Base-by-base conservation (phyloP, 2,888 invertebrate genomes). In the Drosophila kuntzei region DNA sequence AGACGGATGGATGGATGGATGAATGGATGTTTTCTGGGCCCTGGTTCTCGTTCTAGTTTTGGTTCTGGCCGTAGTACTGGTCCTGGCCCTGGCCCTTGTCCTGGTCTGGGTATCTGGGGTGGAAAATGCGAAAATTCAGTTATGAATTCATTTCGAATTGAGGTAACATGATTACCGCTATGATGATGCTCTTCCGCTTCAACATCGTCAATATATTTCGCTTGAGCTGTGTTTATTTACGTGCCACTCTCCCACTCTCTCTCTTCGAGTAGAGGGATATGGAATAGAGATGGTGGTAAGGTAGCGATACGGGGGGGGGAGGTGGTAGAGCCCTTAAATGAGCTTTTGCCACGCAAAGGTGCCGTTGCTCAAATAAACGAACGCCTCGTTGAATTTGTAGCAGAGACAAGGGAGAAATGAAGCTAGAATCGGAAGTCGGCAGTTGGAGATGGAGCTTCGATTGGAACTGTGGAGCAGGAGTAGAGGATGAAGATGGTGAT, bases 141-240 rank as follows among this genome's bases (percentile, higher is more conserved):
- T 91, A 91, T 91, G 91, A 91, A 91, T 91, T 91, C 91, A 91
- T 91, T 91, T 91, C 90, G 90, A 90, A 91, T 90, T 89, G 88
- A 89, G 90, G 90, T 91, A 91, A 91, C 91, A 87, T 91, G 91
- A 91, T 91, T 91, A 91, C 90, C 89, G 89, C 88, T 90, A 89
- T 89, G 89, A 80, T 85, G 89, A 83, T 84, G 89, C 82, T 89
- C 83, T 85, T 87, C 87, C 88, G 84, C 80, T 81, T 81, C 78
- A 80, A 79, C 84, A 82, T 85, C 85, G 85, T 79, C 82, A 82
- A 82, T 82, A 82, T 82, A 82, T 82, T 82, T 82, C 85, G 82
- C 76, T 84, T 76, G 86, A 86, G 87, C 82, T 81, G 84, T 82
- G 82, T 84, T 82, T 82, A 82, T 83, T 82, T 83, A 82, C 78